These are phyloP conservation scores for Netelia virgata DNA, from an alignment of 2,888 invertebrate genomes.

Conservation along the genomic window DNA sequence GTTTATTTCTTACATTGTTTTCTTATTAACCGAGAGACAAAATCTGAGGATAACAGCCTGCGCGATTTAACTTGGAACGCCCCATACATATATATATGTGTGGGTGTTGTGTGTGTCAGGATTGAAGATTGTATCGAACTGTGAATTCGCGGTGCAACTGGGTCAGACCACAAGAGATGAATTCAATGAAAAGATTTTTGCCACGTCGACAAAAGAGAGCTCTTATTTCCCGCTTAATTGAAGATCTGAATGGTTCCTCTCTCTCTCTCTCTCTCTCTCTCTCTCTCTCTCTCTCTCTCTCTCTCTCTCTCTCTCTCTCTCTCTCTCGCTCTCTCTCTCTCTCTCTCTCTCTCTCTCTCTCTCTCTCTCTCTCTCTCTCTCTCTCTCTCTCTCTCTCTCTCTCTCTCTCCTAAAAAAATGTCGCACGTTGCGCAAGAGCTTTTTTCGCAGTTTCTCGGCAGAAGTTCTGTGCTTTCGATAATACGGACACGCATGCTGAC, in stretches of 20 bases:
- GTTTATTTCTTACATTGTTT: neutral
- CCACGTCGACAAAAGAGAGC: neutral
- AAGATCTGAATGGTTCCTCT: neutral
- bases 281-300: neutral
- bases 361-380: neutral
- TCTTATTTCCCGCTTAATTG: constrained; percentile 5
- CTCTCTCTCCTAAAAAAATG: constrained; percentile 10
- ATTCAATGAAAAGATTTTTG: constrained; percentile 19
- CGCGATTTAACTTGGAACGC: constrained; percentile 3
- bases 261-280: neutral
- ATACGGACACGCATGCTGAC: neutral
- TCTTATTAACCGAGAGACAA: neutral
- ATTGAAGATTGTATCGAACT: constrained; percentile 23
- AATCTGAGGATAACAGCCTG: neutral
- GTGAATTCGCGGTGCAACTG: neutral
- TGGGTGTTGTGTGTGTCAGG: neutral
- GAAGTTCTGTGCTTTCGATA: neutral
- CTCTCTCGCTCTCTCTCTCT: neutral
- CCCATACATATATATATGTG: neutral
- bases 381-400: neutral
- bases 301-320: neutral
- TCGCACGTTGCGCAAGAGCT: neutral
- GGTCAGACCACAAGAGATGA: neutral
- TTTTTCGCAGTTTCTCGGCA: neutral
- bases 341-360: neutral